Percentiles rank a stretch among this genome's conserved stretches.
Conservation (phyloP, 2,888 invertebrate species). For the Drosophila nr. perissopoda region DNA sequence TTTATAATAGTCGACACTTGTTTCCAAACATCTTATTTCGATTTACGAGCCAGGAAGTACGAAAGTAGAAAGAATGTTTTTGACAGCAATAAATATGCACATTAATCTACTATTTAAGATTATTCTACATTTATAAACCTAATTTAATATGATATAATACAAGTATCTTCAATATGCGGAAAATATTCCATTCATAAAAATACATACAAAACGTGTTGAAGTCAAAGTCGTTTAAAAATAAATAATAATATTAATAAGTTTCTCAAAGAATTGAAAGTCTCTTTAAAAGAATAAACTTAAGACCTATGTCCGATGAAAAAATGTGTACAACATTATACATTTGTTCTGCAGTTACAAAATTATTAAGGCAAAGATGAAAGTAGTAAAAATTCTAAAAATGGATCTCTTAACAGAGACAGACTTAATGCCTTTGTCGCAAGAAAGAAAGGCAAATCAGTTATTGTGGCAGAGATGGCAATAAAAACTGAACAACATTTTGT, state of each 20-base stretch:
- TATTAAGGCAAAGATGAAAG: too few species aligned
- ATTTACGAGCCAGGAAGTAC: background rate
- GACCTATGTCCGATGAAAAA: too few species aligned
- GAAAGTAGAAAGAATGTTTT: background rate
- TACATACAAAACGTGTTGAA: background rate
- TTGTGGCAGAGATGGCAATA: background rate
- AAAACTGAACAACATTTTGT: conserved; percentile 18
- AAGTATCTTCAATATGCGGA: background rate
- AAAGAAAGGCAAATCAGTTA: background rate
- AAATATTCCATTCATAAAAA: background rate
- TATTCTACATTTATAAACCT: background rate
- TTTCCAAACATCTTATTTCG: background rate
- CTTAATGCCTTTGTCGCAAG: background rate
- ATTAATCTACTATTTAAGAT: background rate
- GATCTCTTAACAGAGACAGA: background rate
- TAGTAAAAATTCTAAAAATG: too few species aligned
- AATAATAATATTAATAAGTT: background rate
- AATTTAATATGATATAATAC: background rate
- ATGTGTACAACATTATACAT: too few species aligned
- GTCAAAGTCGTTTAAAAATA: background rate
- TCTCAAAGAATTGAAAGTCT: background rate
- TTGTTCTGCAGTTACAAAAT: too few species aligned
- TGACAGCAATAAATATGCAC: background rate
- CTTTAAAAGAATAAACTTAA: background rate
- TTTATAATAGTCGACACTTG: background rate